Percentiles rank a stretch among this genome's conserved stretches.
These are phyloP conservation scores for Patella caerulea DNA, from an alignment of 2,888 invertebrate species.

Conservation along the genomic window DNA sequence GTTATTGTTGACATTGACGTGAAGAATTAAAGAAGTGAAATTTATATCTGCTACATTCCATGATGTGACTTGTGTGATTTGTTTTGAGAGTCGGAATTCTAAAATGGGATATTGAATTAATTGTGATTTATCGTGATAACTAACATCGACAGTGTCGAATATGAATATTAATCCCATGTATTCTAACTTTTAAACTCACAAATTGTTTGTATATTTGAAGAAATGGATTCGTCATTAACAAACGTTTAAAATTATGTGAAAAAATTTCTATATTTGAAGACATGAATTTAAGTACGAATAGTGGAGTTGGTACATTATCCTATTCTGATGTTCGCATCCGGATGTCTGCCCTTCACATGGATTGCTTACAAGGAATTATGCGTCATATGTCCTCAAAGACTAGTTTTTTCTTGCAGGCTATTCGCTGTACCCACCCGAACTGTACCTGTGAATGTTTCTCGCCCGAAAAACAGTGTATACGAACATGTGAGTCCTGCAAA, in stretches of 20 bases:
- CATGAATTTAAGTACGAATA: not conserved
- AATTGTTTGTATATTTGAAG: too few species aligned
- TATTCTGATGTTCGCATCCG: not conserved
- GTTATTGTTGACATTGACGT: too few species aligned
- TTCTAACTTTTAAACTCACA: too few species aligned
- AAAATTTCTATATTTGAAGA: not conserved
- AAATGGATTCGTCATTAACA: too few species aligned
- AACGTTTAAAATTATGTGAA: not conserved
- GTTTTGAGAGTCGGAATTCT: too few species aligned
- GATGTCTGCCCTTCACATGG: slow-evolving; percentile 8
- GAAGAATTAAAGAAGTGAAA: too few species aligned
- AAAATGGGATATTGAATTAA: too few species aligned
- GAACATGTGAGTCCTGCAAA: slow-evolving; percentile 81
- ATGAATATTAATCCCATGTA: too few species aligned
- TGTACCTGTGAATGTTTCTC: slow-evolving; percentile 81
- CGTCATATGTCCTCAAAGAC: slow-evolving; percentile 27
- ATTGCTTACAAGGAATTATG: not conserved
- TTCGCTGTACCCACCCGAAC: slow-evolving; percentile 78
- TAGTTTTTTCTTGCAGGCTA: slow-evolving; percentile 65
- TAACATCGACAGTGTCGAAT: too few species aligned
- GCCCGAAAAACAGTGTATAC: slow-evolving; percentile 79
- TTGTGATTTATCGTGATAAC: too few species aligned
- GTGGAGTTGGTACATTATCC: not conserved
- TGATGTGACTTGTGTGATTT: too few species aligned
- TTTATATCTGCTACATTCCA: too few species aligned